Evolutionary conservation across 2,888 invertebrate genomes (phyloP), one percentile per base, ranked within the genome.

Genomic region (Drosophila rellima): DNA sequence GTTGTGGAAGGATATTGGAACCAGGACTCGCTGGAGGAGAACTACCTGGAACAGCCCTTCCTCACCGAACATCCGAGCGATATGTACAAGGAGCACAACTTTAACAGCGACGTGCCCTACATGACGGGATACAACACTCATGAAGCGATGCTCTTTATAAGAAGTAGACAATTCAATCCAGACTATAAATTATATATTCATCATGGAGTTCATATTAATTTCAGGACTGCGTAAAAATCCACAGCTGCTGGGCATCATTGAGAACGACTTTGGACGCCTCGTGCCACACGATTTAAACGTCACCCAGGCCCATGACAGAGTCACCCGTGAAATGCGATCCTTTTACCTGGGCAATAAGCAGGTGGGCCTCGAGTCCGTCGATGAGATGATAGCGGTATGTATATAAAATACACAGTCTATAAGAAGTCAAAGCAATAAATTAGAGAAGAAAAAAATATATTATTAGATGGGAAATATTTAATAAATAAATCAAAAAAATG

Each of bases 71-170:
- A 92, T 8, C 95, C 95, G 0, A 81, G 89, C 13, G 92, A 93
- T 0, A 85, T 93, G 31, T 90, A 94, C 40, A 69, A 93, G 31
- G 74, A 81, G 70, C 90, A 91, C 50, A 88, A 89, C 0, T 94
- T 94, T 17, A 93, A 93, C n/a, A 93, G 93, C 20, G 94, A 94
- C 57, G 94, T 95, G 13, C 95, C 95, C 0, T 93, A 95, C 79
- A 93, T 95, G 72, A 94, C 94, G 0, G 95, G 95, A 0, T 94
- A 94, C 80, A 95, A 95, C 66, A 94, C 94, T 0, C 94, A 95
- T 74, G 95, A 95, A 79, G 95, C 95, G n/a, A 94, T 95, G 86
- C 93, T 95, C 33, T 93, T 95, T n/a, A 94, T 94, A 56, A 91
- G 94, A 93, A 93, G 94, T 95, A 70, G 66, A 8, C 8, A 8